Conservation (phyloP, 2,797 vertebrate species). For the Gallinago stenura region DNA sequence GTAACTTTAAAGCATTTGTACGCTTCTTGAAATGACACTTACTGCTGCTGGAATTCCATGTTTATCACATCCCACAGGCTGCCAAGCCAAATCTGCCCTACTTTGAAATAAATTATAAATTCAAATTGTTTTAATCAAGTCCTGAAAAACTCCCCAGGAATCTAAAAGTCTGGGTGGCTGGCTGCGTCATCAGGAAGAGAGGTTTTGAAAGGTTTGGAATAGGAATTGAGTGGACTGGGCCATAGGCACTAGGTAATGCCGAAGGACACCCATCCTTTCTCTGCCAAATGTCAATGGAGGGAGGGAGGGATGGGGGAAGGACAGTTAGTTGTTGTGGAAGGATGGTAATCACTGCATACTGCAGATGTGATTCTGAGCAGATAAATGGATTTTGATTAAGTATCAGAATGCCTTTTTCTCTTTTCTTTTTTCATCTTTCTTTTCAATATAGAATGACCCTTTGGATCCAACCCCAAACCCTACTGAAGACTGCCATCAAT, state of each 20-base stretch:
- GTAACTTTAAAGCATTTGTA: background rate
- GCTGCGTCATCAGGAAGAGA: background rate
- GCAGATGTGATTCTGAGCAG: background rate
- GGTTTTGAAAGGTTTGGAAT: background rate
- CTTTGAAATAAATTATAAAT: conserved; percentile 56
- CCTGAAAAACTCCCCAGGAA: background rate
- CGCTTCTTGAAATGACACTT: conserved; percentile 1
- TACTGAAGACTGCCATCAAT: background rate
- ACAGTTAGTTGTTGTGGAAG: background rate
- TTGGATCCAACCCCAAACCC: background rate
- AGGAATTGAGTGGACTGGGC: background rate
- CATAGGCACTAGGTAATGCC: background rate
- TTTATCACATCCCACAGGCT: conserved; percentile 58
- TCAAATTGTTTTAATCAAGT: conserved; percentile 24
- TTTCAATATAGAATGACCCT: background rate
- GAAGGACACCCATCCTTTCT: background rate
- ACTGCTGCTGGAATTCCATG: conserved; percentile 46
- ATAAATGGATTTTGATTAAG: background rate
- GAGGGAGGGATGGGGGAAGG: background rate
- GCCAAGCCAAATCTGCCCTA: conserved; percentile 43
- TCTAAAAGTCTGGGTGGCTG: background rate
- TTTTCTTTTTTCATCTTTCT: background rate
- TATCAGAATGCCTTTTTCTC: background rate
- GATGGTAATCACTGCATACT: background rate
- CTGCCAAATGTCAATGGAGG: background rate